Evolutionary conservation across 2,888 invertebrate genomes (phyloP).

Genomic region (Cremastinae sp.): DNA sequence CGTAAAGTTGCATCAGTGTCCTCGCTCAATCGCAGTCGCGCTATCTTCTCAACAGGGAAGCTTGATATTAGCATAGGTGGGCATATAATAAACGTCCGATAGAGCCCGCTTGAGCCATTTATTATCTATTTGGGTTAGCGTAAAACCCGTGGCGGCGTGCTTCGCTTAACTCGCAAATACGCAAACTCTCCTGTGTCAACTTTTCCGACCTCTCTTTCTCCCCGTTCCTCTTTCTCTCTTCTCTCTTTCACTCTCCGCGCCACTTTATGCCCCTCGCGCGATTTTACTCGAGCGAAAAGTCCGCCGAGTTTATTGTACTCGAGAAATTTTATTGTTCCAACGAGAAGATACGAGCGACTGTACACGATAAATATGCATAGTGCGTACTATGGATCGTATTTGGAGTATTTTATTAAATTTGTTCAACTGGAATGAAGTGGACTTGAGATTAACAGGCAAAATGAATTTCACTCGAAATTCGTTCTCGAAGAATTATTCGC

Average conservation of each 20-base stretch:
- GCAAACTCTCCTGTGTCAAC: slow-evolving; percentile 41
- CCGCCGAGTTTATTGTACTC: slow-evolving; percentile 9
- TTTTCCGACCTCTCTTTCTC: background rate
- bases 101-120: slow-evolving; percentile 68
- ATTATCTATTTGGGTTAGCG: slow-evolving; percentile 76
- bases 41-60: slow-evolving; percentile 50
- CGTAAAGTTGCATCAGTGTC: slow-evolving; percentile 19
- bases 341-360: background rate
- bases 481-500: too few relatives aligned
- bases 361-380: background rate
- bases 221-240: too few relatives aligned
- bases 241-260: too few relatives aligned
- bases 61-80: slow-evolving; percentile 62
- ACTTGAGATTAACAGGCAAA: too few relatives aligned
- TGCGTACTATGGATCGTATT: background rate
- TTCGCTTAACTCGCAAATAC: slow-evolving; percentile 48
- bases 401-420: background rate
- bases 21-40: slow-evolving; percentile 20
- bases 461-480: background rate
- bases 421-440: too few relatives aligned
- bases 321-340: slow-evolving; percentile 4
- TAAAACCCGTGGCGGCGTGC: slow-evolving; percentile 30
- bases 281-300: slow-evolving; percentile 11
- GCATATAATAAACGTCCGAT: slow-evolving; percentile 63
- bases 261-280: background rate